Base-by-base conservation (phyloP, 2,797 vertebrate species). In the Cyprinodon diabolis region DNA sequence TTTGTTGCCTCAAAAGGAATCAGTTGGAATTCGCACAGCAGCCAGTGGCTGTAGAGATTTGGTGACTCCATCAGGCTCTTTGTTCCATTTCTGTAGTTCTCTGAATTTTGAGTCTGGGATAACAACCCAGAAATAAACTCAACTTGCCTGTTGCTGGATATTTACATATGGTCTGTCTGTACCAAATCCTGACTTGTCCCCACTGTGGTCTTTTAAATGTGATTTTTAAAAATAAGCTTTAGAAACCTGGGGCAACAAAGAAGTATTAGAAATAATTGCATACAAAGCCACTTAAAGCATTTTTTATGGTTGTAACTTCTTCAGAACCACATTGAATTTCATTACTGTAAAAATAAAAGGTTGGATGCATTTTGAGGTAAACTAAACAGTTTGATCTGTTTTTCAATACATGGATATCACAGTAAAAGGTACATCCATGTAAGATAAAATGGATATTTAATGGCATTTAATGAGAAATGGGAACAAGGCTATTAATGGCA, bases 391-490 rank as follows among this genome's bases (percentile, higher is more conserved):
- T 63, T 72, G 23, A 11, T 30, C 23, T 69, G 43, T 70, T 79
- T 71, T 51, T 5, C 47, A 25, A 77, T 82, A 66, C 80, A 86
- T 75, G 68, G 83, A 35, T 72, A 75, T 81, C 35, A 76, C 35
- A 48, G 30, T 40, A 70, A 80, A 84, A 83, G 15, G 69, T 19
- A 73, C 30, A 68, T 71, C 23, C 21, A 51, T 60, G 56, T 47
- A 55, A 74, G 71, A 43, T 81, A 75, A 1, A 83, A 82, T 77
- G 67, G 80, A 47, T 54, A 30, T 45, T 56, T 84, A 85, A 90
- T 84, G 37, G 67, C 55, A 74, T 49, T 78, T 86, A 87, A 90
- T 90, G 80, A 85, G 35, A 76, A 72, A 86, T 85, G 85, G 82
- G 72, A 63, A 58, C 55, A 68, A 13, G 73, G 43, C 63, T 68